Conservation (phyloP, 1,140 invertebrate species). For the Pseudomyrmex gracilis region DNA sequence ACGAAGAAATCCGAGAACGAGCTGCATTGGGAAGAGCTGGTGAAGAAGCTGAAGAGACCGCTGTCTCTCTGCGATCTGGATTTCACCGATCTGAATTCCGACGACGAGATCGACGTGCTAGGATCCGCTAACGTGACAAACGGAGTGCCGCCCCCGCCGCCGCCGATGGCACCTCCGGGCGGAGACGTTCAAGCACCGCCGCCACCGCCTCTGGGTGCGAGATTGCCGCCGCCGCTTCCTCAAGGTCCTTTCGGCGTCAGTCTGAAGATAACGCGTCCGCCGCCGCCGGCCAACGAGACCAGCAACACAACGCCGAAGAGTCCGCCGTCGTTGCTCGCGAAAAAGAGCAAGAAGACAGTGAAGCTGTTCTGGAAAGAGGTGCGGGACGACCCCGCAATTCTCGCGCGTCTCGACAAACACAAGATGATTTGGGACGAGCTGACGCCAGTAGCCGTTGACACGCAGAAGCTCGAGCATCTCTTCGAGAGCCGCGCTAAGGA, state of each 20-base stretch:
- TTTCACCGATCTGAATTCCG: conserved; percentile 96
- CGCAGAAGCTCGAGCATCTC: conserved; percentile 97
- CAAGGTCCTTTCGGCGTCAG: conserved; percentile 81
- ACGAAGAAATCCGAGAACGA: conserved; percentile 96
- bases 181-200: conserved; percentile 80
- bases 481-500: conserved; percentile 99
- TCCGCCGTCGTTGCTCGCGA: conserved; percentile 84
- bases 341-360: conserved; percentile 98
- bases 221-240: conserved; percentile 83
- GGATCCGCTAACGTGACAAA: conserved; percentile 87
- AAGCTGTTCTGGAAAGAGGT: conserved; percentile 99
- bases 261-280: conserved; percentile 77
- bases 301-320: conserved; percentile 78
- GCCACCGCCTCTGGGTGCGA: conserved; percentile 78
- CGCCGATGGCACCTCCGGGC: conserved; percentile 86
- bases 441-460: conserved; percentile 93
- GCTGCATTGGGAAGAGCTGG: conserved; percentile 97
- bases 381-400: conserved; percentile 92
- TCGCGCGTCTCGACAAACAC: conserved; percentile 87
- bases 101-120: conserved; percentile 90
- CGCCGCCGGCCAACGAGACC: conserved; percentile 59
- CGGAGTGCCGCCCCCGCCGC: conserved; percentile 91
- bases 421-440: conserved; percentile 98
- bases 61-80: conserved; percentile 97
- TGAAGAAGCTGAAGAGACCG: conserved; percentile 92